Conservation (phyloP, 2,797 vertebrate genomes). For the Parauchenoglanis ngamensis region DNA sequence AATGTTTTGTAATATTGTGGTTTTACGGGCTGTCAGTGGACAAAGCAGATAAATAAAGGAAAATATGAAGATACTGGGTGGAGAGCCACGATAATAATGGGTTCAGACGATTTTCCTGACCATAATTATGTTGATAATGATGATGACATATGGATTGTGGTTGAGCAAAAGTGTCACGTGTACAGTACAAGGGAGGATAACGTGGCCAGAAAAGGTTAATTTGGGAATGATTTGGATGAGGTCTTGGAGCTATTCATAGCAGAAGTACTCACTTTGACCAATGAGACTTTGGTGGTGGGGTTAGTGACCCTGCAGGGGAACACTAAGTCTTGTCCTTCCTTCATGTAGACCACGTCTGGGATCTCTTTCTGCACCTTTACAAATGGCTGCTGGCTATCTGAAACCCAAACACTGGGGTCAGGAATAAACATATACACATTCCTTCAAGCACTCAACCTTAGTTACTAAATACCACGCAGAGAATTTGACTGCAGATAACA, state of each 20-base stretch:
- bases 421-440: slow-evolving; percentile 66
- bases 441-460: slow-evolving; percentile 56
- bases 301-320: slow-evolving; percentile 91
- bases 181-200: background rate
- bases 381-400: slow-evolving; percentile 89
- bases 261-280: slow-evolving; percentile 83
- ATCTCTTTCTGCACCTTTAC: slow-evolving; percentile 78
- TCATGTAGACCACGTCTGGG: slow-evolving; percentile 82
- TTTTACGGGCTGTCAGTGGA: background rate
- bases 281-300: slow-evolving; percentile 80
- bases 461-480: slow-evolving; percentile 52
- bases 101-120: slow-evolving; percentile 14
- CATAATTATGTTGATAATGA: slow-evolving; percentile 9
- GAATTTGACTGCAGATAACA: slow-evolving; percentile 64
- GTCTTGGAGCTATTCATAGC: background rate
- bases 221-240: background rate
- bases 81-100: background rate
- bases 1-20: background rate
- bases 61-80: slow-evolving; percentile 3
- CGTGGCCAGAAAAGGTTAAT: background rate
- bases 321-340: slow-evolving; percentile 79
- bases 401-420: slow-evolving; percentile 76
- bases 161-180: background rate
- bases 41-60: background rate
- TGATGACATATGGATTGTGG: slow-evolving; percentile 3